These are phyloP conservation scores for Zoanthus sociatus DNA, from an alignment of 92 coral and sea anemone species.

Conservation along the genomic window DNA sequence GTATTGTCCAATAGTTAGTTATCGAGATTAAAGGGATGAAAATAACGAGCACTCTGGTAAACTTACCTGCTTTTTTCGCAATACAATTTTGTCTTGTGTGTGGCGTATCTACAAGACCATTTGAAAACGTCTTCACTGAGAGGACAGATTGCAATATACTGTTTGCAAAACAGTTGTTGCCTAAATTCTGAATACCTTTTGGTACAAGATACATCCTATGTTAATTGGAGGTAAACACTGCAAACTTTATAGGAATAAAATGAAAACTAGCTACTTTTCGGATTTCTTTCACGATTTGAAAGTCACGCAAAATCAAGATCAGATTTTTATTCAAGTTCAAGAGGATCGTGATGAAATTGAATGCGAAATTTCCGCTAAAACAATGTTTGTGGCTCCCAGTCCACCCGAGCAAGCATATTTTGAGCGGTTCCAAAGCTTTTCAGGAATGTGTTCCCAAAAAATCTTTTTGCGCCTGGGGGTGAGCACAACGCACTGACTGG, in stretches of 20 bases:
- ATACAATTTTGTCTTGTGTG: background rate
- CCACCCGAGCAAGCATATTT: too few relatives aligned
- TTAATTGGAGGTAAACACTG: background rate
- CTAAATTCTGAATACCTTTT: slow-evolving; percentile 6
- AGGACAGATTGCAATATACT: slow-evolving; percentile 2
- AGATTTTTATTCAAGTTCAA: background rate
- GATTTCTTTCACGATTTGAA: background rate
- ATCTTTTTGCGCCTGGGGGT: background rate
- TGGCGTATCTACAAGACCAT: background rate
- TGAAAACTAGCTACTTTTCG: background rate
- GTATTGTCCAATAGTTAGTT: background rate
- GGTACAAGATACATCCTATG: background rate
- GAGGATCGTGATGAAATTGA: background rate
- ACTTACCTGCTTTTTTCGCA: background rate
- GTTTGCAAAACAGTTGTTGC: slow-evolving; percentile 13
- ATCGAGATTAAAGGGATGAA: background rate
- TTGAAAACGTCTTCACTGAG: slow-evolving; percentile 2
- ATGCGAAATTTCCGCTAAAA: background rate
- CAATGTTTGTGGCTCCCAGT: background rate
- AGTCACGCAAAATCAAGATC: background rate
- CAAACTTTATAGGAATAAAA: background rate
- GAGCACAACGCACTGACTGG: too few relatives aligned
- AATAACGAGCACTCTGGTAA: background rate
- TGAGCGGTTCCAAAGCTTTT: too few relatives aligned
- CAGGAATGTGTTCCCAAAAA: too few relatives aligned